These are phyloP conservation scores for Nymphicus hollandicus DNA, from an alignment of 2,113 vertebrate species.

Conservation along the genomic window DNA sequence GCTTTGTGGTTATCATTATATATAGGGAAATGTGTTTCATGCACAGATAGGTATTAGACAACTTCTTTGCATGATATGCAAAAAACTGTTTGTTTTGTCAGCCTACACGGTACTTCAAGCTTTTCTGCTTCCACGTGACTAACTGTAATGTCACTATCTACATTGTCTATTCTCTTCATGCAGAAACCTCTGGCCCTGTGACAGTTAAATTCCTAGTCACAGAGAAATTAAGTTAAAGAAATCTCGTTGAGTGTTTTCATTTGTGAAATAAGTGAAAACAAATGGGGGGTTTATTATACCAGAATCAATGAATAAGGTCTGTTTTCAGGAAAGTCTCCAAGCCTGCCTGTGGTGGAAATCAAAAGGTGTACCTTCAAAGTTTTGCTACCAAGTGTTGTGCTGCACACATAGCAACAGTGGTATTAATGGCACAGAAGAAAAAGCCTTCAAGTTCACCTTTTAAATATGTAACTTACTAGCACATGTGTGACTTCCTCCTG, in stretches of 20 bases:
- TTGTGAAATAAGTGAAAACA: background rate
- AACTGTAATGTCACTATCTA: background rate
- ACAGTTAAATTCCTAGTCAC: background rate
- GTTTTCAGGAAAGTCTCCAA: background rate
- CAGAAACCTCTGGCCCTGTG: background rate
- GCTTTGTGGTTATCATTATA: background rate
- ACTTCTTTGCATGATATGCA: background rate
- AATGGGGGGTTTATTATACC: accelerated
- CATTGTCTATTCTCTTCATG: background rate
- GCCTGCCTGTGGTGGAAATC: background rate
- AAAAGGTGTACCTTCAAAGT: background rate
- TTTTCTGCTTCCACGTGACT: background rate
- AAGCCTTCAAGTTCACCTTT: background rate
- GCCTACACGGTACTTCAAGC: background rate
- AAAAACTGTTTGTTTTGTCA: background rate
- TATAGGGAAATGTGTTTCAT: background rate
- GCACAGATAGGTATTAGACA: background rate
- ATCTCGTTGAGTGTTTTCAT: background rate
- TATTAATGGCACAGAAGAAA: background rate
- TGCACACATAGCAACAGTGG: accelerated
- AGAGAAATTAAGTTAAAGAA: background rate
- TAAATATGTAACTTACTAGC: background rate
- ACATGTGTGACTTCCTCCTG: background rate
- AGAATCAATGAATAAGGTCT: background rate
- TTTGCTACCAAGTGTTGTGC: background rate